Conservation (phyloP, 2,797 vertebrate genomes). For the Smutsia temminckii region DNA sequence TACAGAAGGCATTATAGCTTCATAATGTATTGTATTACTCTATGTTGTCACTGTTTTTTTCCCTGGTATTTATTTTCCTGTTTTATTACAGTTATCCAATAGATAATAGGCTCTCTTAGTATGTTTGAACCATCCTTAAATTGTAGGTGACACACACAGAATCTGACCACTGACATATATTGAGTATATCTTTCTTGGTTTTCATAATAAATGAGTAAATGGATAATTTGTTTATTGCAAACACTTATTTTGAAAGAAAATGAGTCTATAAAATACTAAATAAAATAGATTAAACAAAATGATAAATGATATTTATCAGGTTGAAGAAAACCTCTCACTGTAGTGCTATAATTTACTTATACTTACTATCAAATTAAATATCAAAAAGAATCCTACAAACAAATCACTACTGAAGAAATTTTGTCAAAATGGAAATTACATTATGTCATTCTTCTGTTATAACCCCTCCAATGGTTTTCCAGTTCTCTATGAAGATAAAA, state of each 20-base stretch:
- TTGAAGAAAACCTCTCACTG: neutral
- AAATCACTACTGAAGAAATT: neutral
- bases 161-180: neutral
- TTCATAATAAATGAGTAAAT: neutral
- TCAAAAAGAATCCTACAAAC: neutral
- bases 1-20: neutral
- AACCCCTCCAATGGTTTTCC: neutral
- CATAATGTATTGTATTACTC: neutral
- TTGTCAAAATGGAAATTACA: neutral
- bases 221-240: neutral
- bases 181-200: neutral
- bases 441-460: neutral
- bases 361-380: neutral
- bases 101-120: neutral
- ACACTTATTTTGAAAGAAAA: slow-evolving; percentile 17
- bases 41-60: neutral
- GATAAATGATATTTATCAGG: neutral
- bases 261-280: neutral
- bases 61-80: neutral
- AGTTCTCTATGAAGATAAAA: neutral
- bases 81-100: neutral
- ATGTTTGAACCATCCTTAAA: neutral
- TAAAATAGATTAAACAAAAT: neutral
- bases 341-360: neutral
- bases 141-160: neutral